These are phyloP conservation scores for Pelusios castaneus DNA, from an alignment of 2,113 vertebrate genomes.

Conservation along the genomic window DNA sequence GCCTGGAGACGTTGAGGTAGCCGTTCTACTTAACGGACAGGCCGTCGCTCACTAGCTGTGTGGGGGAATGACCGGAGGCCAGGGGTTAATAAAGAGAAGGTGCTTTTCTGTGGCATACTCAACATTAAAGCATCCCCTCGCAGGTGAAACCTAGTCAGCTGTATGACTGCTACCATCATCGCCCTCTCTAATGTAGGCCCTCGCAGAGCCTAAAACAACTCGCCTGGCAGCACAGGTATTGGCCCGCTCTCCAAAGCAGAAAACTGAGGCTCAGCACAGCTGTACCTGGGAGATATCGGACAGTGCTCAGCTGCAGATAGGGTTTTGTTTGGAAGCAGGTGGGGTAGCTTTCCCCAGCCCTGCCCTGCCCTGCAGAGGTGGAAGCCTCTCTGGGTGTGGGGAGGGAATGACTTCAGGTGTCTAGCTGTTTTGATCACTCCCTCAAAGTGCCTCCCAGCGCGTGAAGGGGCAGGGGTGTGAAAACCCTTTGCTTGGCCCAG, in stretches of 20 bases:
- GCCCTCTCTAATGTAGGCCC: conserved; percentile 77
- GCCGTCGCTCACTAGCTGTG: conserved; percentile 30
- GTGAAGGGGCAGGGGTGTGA: background rate
- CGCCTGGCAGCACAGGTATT: conserved; percentile 72
- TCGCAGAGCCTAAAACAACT: conserved; percentile 60
- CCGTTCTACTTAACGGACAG: conserved; percentile 6
- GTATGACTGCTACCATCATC: conserved; percentile 82
- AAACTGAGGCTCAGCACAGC: background rate
- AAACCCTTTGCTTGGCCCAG: background rate
- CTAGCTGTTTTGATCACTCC: background rate
- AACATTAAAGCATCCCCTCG: conserved; percentile 57
- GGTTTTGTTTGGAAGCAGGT: background rate
- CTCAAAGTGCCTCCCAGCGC: background rate
- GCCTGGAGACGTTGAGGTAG: background rate
- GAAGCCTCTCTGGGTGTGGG: background rate
- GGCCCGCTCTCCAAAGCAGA: conserved; percentile 34
- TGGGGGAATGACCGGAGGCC: conserved; percentile 51
- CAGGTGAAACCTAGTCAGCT: conserved; percentile 75
- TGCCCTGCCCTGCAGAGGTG: background rate
- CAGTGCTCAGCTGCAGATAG: background rate
- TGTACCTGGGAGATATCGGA: background rate
- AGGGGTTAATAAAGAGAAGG: conserved; percentile 70
- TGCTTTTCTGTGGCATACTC: conserved; percentile 52
- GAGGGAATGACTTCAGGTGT: background rate
- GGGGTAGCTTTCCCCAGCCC: background rate